Conservation (phyloP, 2,113 vertebrate species). For the Onychostruthus taczanowskii region DNA sequence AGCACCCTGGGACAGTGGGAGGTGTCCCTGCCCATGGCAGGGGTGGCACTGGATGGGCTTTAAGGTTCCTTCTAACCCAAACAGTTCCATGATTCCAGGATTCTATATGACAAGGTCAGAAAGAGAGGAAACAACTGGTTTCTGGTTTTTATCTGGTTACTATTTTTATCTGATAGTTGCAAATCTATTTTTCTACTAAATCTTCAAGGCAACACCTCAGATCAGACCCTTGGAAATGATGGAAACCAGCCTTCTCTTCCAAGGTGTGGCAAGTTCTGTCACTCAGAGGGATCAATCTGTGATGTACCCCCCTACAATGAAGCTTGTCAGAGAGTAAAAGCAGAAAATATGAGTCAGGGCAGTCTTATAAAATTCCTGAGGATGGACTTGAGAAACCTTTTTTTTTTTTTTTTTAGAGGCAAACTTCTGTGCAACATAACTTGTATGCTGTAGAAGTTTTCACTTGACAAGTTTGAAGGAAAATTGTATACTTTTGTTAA, state of each 20-base stretch:
- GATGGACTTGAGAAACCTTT: background rate
- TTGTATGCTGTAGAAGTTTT: background rate
- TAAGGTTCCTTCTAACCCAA: accelerated
- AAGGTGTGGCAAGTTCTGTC: background rate
- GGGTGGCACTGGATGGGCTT: accelerated
- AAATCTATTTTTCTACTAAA: background rate
- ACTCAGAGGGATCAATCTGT: background rate
- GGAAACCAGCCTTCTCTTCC: background rate
- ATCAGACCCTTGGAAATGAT: background rate
- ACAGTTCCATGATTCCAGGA: background rate
- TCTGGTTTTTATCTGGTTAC: background rate
- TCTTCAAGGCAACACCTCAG: background rate
- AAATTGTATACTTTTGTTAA: background rate
- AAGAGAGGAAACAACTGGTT: background rate
- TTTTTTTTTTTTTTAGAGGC: background rate
- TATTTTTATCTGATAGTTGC: background rate
- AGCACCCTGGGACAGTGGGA: accelerated
- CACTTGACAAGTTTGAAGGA: background rate
- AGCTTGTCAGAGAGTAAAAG: background rate
- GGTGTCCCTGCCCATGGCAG: background rate
- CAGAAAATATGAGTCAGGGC: background rate
- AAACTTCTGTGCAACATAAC: background rate
- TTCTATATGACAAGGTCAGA: background rate
- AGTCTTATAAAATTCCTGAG: background rate
- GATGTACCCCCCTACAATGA: background rate